These are phyloP conservation scores for Falco biarmicus DNA, from an alignment of 2,797 vertebrate genomes.

Conservation along the genomic window DNA sequence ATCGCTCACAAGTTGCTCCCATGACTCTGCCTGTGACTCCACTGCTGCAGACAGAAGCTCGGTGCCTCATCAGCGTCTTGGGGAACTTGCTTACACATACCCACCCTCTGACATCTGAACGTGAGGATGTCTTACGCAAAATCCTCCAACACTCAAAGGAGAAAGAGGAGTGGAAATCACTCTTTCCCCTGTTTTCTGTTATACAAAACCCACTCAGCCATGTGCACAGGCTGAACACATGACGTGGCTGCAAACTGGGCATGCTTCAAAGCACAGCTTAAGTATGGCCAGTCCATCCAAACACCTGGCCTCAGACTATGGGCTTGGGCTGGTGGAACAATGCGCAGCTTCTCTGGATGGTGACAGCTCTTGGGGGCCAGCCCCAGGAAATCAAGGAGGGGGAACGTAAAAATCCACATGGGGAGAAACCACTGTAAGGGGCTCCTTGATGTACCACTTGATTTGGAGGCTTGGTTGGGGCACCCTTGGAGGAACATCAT, in stretches of 20 bases:
- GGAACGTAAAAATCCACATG: background rate
- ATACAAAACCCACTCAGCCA: background rate
- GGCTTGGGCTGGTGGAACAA: background rate
- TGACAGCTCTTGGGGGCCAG: background rate
- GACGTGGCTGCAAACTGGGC: background rate
- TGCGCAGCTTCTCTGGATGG: background rate
- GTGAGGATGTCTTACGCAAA: background rate
- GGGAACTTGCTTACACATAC: background rate
- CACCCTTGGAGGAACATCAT: background rate
- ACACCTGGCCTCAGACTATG: background rate
- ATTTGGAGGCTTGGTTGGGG: background rate
- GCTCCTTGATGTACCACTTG: background rate
- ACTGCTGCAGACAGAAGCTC: background rate
- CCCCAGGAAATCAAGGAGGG: background rate
- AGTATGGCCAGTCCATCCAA: background rate
- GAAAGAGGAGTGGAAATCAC: background rate
- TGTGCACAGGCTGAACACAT: accelerated
- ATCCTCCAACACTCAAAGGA: background rate
- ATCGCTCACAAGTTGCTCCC: accelerated
- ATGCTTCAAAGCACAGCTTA: background rate
- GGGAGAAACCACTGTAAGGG: accelerated
- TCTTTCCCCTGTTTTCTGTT: background rate
- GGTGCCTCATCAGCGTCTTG: background rate
- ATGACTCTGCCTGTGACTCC: background rate
- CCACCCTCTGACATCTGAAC: background rate